phyloP scores from a whole-genome alignment of 30 jellyfish, hydroid and myxozoan genomes.

The Pelagia noctiluca region DNA sequence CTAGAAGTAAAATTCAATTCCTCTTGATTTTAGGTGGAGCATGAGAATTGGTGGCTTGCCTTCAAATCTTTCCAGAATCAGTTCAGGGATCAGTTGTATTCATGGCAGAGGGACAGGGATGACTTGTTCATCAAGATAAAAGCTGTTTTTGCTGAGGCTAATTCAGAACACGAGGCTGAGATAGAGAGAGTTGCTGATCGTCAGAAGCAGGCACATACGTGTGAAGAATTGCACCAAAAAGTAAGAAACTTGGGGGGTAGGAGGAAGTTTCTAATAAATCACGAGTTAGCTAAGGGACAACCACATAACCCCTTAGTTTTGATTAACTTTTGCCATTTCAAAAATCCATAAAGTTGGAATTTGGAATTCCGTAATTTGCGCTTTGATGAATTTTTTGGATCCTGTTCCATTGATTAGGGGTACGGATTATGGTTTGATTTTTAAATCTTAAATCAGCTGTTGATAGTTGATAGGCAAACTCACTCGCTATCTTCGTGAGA shows the following conservation, averaged over 20 bases:
- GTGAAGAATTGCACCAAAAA: conserved; percentile 76
- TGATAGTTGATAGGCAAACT: too few relatives aligned
- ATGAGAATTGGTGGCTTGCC: conserved; percentile 82
- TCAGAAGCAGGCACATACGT: conserved; percentile 61
- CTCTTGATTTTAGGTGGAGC: conserved; percentile 35
- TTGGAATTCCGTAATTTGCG: too few relatives aligned
- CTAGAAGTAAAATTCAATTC: not conserved
- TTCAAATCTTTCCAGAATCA: conserved; percentile 72
- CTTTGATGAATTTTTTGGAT: too few relatives aligned
- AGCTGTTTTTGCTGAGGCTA: conserved; percentile 67
- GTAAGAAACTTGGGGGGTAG: not conserved
- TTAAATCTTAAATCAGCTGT: too few relatives aligned
- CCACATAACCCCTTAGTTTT: too few relatives aligned
- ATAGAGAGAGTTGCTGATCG: conserved; percentile 44
- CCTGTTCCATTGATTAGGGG: too few relatives aligned
- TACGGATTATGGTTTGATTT: too few relatives aligned
- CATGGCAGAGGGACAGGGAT: conserved; percentile 85
- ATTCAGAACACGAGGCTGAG: conserved; percentile 50
- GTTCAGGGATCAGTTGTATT: conserved; percentile 64
- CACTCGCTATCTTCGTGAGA: too few relatives aligned
- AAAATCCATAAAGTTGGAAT: too few relatives aligned
- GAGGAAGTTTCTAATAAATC: too few relatives aligned
- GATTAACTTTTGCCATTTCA: too few relatives aligned
- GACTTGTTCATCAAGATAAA: conserved; percentile 69
- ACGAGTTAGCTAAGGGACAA: too few relatives aligned